Conservation (phyloP, 2,888 invertebrate species). For the Melanchra persicariae region DNA sequence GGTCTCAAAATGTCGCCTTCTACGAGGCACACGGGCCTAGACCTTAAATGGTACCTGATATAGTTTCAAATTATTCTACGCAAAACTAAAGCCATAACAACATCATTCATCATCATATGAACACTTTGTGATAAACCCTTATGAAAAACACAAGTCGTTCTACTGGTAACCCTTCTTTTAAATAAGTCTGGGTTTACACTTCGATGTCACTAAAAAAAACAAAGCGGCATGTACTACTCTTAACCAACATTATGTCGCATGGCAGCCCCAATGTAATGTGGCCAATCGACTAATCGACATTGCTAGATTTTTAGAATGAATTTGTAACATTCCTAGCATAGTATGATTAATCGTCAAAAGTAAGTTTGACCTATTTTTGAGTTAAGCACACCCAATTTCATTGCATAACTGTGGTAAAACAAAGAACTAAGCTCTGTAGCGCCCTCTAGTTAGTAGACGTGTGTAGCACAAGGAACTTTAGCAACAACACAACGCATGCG, state of each 20-base stretch:
- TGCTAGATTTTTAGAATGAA: background rate
- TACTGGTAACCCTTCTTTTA: background rate
- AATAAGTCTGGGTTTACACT: background rate
- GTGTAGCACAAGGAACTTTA: background rate
- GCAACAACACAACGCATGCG: background rate
- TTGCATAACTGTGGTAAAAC: background rate
- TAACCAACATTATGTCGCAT: background rate
- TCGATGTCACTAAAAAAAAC: background rate
- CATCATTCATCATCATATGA: too few relatives aligned
- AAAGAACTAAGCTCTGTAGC: background rate
- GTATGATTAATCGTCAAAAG: too few relatives aligned
- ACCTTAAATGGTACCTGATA: too few relatives aligned
- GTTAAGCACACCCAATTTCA: background rate
- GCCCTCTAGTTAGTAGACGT: constrained; percentile 2
- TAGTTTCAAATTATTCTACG: too few relatives aligned
- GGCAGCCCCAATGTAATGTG: background rate
- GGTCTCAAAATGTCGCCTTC: too few relatives aligned
- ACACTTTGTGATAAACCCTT: background rate
- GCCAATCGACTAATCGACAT: background rate
- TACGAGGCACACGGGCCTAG: too few relatives aligned
- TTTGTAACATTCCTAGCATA: too few relatives aligned
- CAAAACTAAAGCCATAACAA: too few relatives aligned
- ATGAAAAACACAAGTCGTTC: background rate
- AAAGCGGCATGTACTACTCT: background rate
- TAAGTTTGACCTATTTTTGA: too few relatives aligned